Evolutionary conservation across 1,140 invertebrate genomes (phyloP), one percentile per base, ranked within the genome.

Genomic region (Drosophila bocqueti): DNA sequence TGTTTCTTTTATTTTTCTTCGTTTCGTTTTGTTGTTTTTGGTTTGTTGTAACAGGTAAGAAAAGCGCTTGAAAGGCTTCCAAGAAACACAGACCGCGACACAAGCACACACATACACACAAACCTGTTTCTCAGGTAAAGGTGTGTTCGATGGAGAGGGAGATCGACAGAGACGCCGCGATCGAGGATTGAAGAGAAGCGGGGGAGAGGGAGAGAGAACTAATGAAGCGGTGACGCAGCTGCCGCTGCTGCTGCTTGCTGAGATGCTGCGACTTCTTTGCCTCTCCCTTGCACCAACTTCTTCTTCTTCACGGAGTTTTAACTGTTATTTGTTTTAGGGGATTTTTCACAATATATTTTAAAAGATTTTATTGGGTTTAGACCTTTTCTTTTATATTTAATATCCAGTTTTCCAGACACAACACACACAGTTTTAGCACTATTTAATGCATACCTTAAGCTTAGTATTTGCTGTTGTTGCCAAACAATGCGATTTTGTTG

Each of bases 11-110:
- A 62, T 43, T 62, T 40, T 40, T 40, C 10, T 63, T 31, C 49
- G 1, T 42, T 59, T 55, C 21, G 21, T 61, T 58, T 69, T 59
- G 50, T 79, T 74, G 80, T 62, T 79, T 67, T 67, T 72, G 61
- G 45, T 67, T 57, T 61, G 63, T 80, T 61, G 69, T 60, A 73
- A 66, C 76, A 79, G 76, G 76, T 77, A 78, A 78, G 57, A 68
- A 76, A 78, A 76, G 65, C 84, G 83, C 83, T 91, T 91, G 81
- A 91, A 87, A 91, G 89, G 89, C 83, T 91, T 91, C 89, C 87
- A 91, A 91, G 87, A 83, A 91, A 65, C 43, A 47, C 45, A 18
- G 2, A 21, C 21, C 29, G 5, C 49, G 29, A 29, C 49, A n/a
- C 52, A 6, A 26, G 15, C 36, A 76, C 29, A 15, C 43, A 59